Conservation (phyloP, 2,888 invertebrate species). For the Odontomyia ornata region DNA sequence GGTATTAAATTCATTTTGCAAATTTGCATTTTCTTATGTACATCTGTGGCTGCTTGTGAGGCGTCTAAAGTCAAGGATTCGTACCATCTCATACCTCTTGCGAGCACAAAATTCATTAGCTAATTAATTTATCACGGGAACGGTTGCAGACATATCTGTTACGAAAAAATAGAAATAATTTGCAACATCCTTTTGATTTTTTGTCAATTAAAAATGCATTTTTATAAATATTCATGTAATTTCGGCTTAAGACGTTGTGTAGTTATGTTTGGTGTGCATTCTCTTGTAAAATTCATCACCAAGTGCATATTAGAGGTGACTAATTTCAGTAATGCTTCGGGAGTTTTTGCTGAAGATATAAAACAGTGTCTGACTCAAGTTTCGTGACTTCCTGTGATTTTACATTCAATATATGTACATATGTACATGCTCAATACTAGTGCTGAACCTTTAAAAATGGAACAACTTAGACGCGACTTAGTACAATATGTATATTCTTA, state of each 20-base stretch:
- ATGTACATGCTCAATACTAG: too few relatives aligned
- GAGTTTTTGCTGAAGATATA: slow-evolving; percentile 15
- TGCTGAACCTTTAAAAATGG: too few relatives aligned
- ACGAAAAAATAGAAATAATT: slow-evolving; percentile 37
- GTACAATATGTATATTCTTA: neutral
- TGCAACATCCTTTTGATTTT: slow-evolving; percentile 23
- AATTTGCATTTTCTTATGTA: neutral
- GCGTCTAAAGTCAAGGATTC: neutral
- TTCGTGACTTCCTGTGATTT: neutral
- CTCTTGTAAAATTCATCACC: slow-evolving; percentile 40
- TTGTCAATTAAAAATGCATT: neutral
- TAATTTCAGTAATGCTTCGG: slow-evolving; percentile 47
- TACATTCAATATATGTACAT: too few relatives aligned
- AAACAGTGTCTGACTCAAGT: neutral
- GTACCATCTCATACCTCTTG: neutral
- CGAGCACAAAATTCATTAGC: slow-evolving; percentile 37
- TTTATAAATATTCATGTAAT: slow-evolving; percentile 49
- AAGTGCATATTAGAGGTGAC: slow-evolving; percentile 46
- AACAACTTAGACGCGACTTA: too few relatives aligned
- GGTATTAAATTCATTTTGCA: slow-evolving; percentile 1
- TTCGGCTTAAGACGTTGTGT: slow-evolving; percentile 20
- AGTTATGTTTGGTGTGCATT: slow-evolving; percentile 44
- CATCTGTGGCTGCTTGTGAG: neutral
- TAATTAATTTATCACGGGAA: slow-evolving; percentile 49
- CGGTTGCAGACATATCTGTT: neutral